Conservation (phyloP, 2,113 vertebrate genomes). For the Naja naja region DNA sequence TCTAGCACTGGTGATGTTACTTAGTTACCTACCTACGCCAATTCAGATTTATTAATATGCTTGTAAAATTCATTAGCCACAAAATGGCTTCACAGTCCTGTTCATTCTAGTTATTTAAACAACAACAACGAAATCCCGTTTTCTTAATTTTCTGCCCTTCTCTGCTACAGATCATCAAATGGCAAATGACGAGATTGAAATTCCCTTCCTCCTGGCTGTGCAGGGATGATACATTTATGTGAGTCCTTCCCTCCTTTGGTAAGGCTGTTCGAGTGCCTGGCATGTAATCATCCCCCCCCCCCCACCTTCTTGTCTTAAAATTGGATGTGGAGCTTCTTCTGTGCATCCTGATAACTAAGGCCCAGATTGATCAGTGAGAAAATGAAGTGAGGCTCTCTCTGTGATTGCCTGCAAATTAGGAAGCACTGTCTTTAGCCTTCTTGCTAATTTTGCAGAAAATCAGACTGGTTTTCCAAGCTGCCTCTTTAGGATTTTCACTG, state of each 20-base stretch:
- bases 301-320: not conserved
- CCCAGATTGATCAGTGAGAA: not conserved
- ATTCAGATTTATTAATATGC: conserved; percentile 51
- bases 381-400: not conserved
- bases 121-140: not conserved
- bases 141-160: not conserved
- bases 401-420: too few species aligned
- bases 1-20: not conserved
- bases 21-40: not conserved
- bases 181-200: not conserved
- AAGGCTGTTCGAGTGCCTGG: not conserved
- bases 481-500: not conserved
- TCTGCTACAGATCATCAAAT: not conserved
- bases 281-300: not conserved
- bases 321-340: not conserved
- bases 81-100: conserved; percentile 25
- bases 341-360: not conserved
- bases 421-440: not conserved
- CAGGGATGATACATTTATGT: not conserved
- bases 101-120: not conserved
- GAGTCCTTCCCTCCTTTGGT: not conserved
- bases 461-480: not conserved
- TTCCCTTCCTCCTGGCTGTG: not conserved
- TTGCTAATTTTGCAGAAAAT: not conserved
- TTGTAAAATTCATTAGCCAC: conserved; percentile 61